Evolutionary conservation across 2,888 invertebrate genomes (phyloP).

Genomic region (Willowsia nigromaculata): DNA sequence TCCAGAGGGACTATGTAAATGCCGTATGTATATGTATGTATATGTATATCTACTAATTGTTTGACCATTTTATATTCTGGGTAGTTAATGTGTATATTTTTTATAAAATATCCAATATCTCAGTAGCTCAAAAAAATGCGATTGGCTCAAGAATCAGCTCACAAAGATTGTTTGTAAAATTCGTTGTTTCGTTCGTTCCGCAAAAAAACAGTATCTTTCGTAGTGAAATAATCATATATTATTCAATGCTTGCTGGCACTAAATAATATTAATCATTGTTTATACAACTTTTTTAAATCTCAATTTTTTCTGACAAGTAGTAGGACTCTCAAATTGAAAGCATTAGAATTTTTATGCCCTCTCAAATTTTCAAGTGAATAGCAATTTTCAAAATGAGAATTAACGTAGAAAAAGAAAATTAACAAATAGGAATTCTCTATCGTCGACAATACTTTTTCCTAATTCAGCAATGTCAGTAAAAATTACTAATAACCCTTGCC

Average conservation of each 20-base stretch:
- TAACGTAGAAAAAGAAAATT: background rate
- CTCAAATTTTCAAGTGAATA: background rate
- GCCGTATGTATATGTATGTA: constrained; percentile 30
- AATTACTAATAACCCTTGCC: no score
- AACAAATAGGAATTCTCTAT: no score
- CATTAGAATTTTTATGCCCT: background rate
- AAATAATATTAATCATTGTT: constrained; percentile 23
- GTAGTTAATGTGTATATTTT: constrained; percentile 27
- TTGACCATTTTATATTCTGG: constrained; percentile 20
- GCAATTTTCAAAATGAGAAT: background rate
- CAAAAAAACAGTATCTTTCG: constrained; percentile 31
- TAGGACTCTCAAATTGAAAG: background rate
- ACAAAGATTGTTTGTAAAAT: constrained; percentile 19
- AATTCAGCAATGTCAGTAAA: no score
- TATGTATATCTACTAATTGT: constrained; percentile 23
- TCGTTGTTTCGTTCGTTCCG: constrained; percentile 13
- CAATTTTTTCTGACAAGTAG: background rate
- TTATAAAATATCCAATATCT: background rate
- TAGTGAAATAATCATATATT: constrained; percentile 25
- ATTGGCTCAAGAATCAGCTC: constrained; percentile 45
- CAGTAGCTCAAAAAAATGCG: background rate
- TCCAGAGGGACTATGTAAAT: constrained; percentile 39
- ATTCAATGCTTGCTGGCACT: constrained; percentile 48
- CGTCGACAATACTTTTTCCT: no score
- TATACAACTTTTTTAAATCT: constrained; percentile 13